Evolutionary conservation across 2,888 invertebrate species (phyloP).

Genomic region (Cybosia mesomella): DNA sequence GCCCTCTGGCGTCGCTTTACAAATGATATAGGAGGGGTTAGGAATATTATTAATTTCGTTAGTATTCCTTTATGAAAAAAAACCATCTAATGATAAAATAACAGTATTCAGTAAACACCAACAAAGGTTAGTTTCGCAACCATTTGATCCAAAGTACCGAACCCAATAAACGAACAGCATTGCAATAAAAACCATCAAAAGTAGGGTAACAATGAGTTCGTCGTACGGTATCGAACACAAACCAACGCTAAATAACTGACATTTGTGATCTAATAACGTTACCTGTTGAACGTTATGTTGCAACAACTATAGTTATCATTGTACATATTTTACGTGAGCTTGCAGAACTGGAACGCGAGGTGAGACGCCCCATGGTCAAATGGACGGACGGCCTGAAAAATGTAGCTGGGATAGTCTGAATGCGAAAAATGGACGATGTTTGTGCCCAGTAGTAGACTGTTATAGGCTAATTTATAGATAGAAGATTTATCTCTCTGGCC

Average conservation of each 20-base stretch:
- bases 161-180: no score
- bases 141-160: neutral
- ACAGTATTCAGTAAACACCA: no score
- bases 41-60: no score
- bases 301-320: neutral
- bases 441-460: no score
- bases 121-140: neutral
- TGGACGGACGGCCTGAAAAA: neutral
- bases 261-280: neutral
- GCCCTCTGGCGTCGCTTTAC: no score
- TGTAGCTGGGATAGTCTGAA: neutral
- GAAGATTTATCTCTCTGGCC: no score
- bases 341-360: neutral
- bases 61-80: no score
- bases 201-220: neutral
- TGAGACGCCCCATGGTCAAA: neutral
- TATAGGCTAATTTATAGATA: no score
- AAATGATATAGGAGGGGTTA: no score
- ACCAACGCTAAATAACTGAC: neutral
- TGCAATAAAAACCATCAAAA: neutral
- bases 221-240: neutral
- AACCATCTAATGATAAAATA: no score
- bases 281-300: neutral
- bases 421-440: neutral
- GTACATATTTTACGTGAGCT: neutral